These are phyloP conservation scores for Belonocnema kinseyi DNA, from an alignment of 1,140 invertebrate genomes.

Conservation along the genomic window DNA sequence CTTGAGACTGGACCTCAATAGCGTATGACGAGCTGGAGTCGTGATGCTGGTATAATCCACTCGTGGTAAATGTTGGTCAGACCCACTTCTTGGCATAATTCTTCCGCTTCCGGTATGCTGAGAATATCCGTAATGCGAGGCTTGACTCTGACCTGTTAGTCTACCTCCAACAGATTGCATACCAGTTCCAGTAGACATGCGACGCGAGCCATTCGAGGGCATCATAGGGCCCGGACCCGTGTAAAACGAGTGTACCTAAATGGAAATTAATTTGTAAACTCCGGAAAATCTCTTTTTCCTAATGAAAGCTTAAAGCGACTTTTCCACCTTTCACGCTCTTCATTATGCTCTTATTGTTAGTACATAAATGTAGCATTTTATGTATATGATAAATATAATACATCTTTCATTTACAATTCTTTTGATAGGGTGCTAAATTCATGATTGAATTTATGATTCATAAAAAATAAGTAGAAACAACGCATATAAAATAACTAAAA, in stretches of 20 bases:
- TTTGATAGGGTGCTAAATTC: no score
- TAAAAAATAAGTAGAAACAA: no score
- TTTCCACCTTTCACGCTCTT: slow-evolving; percentile 13
- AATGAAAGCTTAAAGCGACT: slow-evolving; percentile 18
- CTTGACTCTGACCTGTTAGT: slow-evolving; percentile 72
- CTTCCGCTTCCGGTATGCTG: slow-evolving; percentile 75
- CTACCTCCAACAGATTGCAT: slow-evolving; percentile 70
- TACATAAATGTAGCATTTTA: not conserved
- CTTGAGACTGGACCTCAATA: slow-evolving; percentile 86
- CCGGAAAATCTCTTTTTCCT: not conserved
- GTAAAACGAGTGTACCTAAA: slow-evolving; percentile 86
- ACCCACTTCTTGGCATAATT: slow-evolving; percentile 87
- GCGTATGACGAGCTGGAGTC: slow-evolving; percentile 83
- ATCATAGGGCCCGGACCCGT: slow-evolving; percentile 79
- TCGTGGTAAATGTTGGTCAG: slow-evolving; percentile 88
- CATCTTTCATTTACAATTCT: no score
- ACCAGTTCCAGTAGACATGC: slow-evolving; percentile 78
- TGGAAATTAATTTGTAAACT: not conserved
- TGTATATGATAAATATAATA: not conserved
- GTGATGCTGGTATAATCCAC: slow-evolving; percentile 85
- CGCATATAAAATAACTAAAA: no score
- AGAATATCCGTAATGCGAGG: slow-evolving; percentile 74
- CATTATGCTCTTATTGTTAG: not conserved
- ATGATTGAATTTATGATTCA: no score
- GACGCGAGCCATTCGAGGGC: slow-evolving; percentile 74